phyloP scores from a whole-genome alignment of 2,888 invertebrate species.

The Malacosoma neustria region DNA sequence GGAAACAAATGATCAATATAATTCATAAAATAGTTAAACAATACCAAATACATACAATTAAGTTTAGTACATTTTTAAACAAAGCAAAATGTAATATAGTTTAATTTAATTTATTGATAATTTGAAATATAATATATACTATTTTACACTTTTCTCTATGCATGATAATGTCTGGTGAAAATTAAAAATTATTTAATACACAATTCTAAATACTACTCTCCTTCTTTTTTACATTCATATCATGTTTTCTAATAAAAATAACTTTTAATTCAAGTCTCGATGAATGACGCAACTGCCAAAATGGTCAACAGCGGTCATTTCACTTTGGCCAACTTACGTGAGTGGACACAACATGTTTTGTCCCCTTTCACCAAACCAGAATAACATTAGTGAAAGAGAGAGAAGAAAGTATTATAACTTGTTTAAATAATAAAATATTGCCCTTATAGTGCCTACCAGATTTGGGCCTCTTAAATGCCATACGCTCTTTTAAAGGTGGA shows the following conservation, averaged over 20 bases:
- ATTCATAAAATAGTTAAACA: too few species aligned
- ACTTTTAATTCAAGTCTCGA: conserved; percentile 47
- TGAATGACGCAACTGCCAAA: conserved; percentile 65
- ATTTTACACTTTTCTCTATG: too few species aligned
- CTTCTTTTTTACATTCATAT: too few species aligned
- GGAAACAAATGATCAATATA: too few species aligned
- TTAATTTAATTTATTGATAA: too few species aligned
- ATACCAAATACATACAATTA: too few species aligned
- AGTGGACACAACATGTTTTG: conserved; percentile 33
- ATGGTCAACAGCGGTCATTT: conserved; percentile 70
- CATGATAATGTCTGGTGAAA: too few species aligned
- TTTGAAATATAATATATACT: too few species aligned
- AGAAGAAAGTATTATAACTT: conserved; percentile 18
- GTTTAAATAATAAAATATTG: conserved; percentile 19
- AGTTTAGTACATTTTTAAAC: too few species aligned
- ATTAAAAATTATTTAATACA: too few species aligned
- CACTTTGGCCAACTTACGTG: conserved; percentile 71
- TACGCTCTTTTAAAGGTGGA: conserved; percentile 11
- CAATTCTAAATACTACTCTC: too few species aligned
- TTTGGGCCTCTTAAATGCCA: conserved; percentile 35
- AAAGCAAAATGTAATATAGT: too few species aligned
- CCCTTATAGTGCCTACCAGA: conserved; percentile 25
- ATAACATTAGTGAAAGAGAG: conserved; percentile 24
- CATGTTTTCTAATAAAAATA: conserved; percentile 4
- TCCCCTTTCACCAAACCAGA: conserved; percentile 30